A percentile compares a stretch with the other conserved stretches of the same genome.
Evolutionary conservation across 2,797 vertebrate species (phyloP).

Genomic region (Myotis myotis): DNA sequence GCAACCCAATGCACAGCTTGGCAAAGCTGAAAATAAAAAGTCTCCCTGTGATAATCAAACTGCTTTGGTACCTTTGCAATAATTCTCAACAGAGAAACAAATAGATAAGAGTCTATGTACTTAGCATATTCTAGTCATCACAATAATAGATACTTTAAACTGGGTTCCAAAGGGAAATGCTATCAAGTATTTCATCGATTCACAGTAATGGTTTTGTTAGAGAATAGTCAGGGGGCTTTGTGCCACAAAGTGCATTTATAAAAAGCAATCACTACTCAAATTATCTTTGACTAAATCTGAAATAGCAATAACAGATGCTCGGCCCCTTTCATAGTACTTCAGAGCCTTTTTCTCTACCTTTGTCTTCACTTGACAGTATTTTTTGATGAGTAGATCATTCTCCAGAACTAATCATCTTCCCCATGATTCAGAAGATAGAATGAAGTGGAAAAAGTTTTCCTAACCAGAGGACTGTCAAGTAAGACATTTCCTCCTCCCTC

Average conservation of each 20-base stretch:
- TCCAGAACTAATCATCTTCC: neutral
- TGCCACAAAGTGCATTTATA: neutral
- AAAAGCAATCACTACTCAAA: neutral
- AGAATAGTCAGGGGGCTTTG: constrained; percentile 9
- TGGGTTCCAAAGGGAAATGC: neutral
- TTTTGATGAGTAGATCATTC: neutral
- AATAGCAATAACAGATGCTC: neutral
- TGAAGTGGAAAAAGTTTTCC: neutral
- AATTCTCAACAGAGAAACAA: constrained; percentile 55
- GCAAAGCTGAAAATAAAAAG: constrained; percentile 57
- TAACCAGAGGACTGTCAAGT: neutral
- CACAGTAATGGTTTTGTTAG: constrained; percentile 19
- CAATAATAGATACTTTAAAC: constrained; percentile 53
- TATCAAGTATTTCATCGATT: constrained; percentile 32
- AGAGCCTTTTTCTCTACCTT: neutral
- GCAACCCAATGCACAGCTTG: constrained; percentile 53
- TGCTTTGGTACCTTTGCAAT: constrained; percentile 38
- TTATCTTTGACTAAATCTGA: constrained; percentile 12
- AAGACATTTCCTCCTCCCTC: neutral
- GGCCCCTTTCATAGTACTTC: neutral
- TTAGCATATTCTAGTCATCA: constrained; percentile 35
- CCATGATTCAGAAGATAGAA: neutral
- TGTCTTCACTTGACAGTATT: neutral
- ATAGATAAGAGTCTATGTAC: constrained; percentile 6
- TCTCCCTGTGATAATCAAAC: constrained; percentile 52